Base-by-base conservation (phyloP, 2,797 vertebrate genomes). In the Acrossocheilus fasciatus region DNA sequence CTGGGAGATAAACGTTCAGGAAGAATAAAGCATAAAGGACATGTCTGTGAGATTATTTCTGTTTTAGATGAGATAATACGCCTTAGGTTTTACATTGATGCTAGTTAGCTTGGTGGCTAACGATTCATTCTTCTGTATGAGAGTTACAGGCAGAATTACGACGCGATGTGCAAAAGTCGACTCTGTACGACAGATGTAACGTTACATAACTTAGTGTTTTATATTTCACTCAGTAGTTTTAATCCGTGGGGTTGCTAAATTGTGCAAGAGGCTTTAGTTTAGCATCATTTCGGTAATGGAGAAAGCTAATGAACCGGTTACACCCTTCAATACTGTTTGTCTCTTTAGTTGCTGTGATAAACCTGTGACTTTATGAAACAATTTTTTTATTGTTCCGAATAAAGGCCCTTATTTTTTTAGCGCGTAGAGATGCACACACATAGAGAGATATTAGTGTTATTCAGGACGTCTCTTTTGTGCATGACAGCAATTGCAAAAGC, bases 41-140 rank as follows among this genome's bases (percentile, higher is more conserved):
- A 23, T 2, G 6, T 1, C 1, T 18, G 17, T 2, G 26, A 0
- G 1, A 47, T 36, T 78, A 90, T 88, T 90, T 89, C 18, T 20
- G 10, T 5, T 20, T 0, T 10, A 30, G 14, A 45, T 11, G 2
- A 20, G 17, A 20, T 59, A 1, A 45, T 10, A 23, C 0, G 26
- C 10, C 4, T 57, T 23, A 54, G 2, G 17, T 2, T 30, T 76
- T 50, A 8, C 11, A 62, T 2, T 52, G 30, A 41, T 66, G 79
- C 70, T 89, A 41, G 86, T 15, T 87, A 88, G 89, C 89, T 34
- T 4, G 66, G 43, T 45, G 62, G 87, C 81, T 88, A 81, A 43
- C 39, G 43, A 4, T 85, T 66, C 41, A 54, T 86, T 36, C 10
- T 36, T 12, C 34, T 36, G 17, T 50, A 6, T 78, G 59, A 34